These are phyloP conservation scores for Ictalurus punctatus DNA, from an alignment of 2,113 vertebrate genomes.

Conservation along the genomic window DNA sequence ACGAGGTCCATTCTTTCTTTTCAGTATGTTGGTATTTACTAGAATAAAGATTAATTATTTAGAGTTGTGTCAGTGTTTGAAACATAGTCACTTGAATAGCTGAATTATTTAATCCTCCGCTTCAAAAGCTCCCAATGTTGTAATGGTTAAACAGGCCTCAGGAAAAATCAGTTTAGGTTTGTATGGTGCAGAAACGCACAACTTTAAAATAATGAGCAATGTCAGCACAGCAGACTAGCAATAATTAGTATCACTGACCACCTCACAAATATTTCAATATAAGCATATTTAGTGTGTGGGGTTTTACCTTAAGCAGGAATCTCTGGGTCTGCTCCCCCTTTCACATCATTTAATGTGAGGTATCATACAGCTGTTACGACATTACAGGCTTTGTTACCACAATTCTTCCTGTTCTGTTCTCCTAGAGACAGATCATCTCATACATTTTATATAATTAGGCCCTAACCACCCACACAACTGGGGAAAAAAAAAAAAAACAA, in stretches of 20 bases:
- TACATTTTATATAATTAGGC: constrained; percentile 38
- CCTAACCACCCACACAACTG: constrained; percentile 1
- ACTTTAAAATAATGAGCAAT: constrained; percentile 25
- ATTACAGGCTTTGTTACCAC: background rate
- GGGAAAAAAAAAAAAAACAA: background rate
- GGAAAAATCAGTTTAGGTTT: constrained; percentile 12
- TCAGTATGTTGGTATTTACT: constrained; percentile 27
- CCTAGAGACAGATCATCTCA: background rate
- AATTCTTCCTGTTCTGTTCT: background rate
- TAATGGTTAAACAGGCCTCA: constrained; percentile 18
- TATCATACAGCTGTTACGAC: background rate
- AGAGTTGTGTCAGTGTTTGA: constrained; percentile 41
- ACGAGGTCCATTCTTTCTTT: background rate
- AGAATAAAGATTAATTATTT: constrained; percentile 55
- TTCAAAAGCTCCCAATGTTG: constrained; percentile 27
- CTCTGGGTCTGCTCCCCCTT: background rate
- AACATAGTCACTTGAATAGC: constrained; percentile 36
- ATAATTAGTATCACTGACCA: background rate
- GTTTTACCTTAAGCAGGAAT: background rate
- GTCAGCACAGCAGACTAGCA: background rate
- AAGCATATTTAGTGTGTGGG: background rate
- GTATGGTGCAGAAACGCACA: background rate
- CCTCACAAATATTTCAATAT: background rate
- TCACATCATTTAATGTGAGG: background rate
- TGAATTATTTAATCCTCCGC: constrained; percentile 57